Base-by-base conservation (phyloP, 2,888 invertebrate genomes). In the Ennomos erosarius region DNA sequence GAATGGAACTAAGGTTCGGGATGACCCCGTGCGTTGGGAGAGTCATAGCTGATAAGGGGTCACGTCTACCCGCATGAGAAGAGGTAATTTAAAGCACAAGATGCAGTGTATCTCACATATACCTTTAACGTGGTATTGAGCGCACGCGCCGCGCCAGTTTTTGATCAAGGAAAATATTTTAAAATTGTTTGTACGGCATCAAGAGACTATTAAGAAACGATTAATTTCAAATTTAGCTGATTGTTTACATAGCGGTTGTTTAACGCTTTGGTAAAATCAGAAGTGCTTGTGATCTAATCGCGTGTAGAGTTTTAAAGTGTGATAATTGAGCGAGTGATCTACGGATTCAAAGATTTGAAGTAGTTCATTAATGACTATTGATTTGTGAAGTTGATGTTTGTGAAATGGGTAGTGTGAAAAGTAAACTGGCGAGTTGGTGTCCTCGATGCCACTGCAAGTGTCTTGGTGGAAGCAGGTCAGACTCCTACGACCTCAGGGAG, bases 321-420 rank as follows among this genome's bases (percentile, higher is more conserved):
- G 77, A 58, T 82, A 81, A 83, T 82, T 76, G 70, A 71, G 69
- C 69, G 67, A 80, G 75, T 74, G 75, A 64, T 70, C 43, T 36
- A 11, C 55, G 61, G 57, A 52, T 62, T 62, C 49, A 49, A 49
- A 57, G 48, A 59, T 59, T 60, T n/a, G 44, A 55, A 49, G 51
- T 45, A 59, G 64, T 74, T 63, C 50, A 50, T 69, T 54, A 55
- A 62, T 62, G 65, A 57, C 62, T 59, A 69, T 72, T 61, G 66
- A 58, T 45, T 42, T n/a, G 50, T 16, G 47, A 9, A 37, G 53
- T 45, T 65, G 39, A 61, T 67, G 62, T 56, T 67, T 69, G 60
- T 62, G 72, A 59, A 60, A 91, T 91, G 90, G 91, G 90, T 72
- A 69, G 79, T 61, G 86, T 85, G 63, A 85, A 78, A 69, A 90